Evolutionary conservation across 2,888 invertebrate species (phyloP), one percentile per base, ranked within the genome.

Genomic region (Blastobasis adustella): DNA sequence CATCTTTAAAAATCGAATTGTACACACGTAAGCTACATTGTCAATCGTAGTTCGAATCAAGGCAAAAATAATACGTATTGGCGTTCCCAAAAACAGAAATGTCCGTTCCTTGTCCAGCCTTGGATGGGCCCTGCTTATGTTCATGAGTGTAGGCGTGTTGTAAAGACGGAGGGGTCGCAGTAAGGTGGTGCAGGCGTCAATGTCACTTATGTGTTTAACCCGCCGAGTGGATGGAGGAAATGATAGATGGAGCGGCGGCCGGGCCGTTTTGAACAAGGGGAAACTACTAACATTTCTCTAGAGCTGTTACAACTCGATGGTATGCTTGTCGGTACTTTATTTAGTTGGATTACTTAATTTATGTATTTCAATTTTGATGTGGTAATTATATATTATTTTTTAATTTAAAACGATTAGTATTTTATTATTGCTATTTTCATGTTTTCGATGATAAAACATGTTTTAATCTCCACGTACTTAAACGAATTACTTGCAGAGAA

Each of bases 181-280:
- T 59, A 53, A 23, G 59, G 59, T 80, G 82, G 83, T 69, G 67
- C 71, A 66, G 73, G 83, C 79, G 84, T 88, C 87, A 87, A 83
- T 88, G 87, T 88, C 87, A 88, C 87, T 87, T 88, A 88, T 82
- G 83, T 85, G 85, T 79, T 86, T 86, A 85, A 86, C 85, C 85
- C 86, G 87, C 73, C 83, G 87, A 86, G 81, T 82, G 84, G 85
- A 83, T 84, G 83, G 83, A 85, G 84, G 83, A 86, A 86, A 88
- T 87, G 87, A 87, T 87, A 68, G 82, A 88, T 88, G 71, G 74
- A 66, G 63, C 70, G 79, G 74, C 78, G 71, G 77, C 76, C 82
- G 76, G 71, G 71, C 79, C 76, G 72, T 67, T 77, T 73, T 71
- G 77, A 74, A 73, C 73, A 71, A 63, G 69, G 71, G 65, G 60